These are phyloP conservation scores for Eueremaeus valkanovi DNA, from an alignment of 2,888 invertebrate genomes.

Conservation along the genomic window DNA sequence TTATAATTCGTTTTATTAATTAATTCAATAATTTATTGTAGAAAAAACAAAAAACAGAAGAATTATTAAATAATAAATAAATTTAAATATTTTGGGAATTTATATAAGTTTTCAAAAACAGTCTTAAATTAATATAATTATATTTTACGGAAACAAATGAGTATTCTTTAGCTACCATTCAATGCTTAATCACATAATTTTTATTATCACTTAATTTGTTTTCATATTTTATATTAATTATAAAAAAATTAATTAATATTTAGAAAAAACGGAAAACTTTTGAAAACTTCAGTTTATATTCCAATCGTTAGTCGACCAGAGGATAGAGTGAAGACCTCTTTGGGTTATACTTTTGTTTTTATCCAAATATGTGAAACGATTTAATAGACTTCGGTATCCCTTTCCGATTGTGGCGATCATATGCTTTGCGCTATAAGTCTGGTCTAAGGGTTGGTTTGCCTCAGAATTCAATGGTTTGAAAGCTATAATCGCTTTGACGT, in stretches of 20 bases:
- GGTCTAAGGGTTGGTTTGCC: not conserved
- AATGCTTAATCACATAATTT: not conserved
- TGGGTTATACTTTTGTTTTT: slow-evolving; percentile 40
- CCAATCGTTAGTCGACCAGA: slow-evolving; percentile 72
- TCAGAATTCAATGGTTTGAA: slow-evolving; percentile 28
- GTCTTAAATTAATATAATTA: not conserved
- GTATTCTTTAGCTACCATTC: not conserved
- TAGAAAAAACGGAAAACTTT: no score
- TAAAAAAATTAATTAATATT: not conserved
- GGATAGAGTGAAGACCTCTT: slow-evolving; percentile 62
- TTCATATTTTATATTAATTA: not conserved
- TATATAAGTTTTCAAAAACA: no score
- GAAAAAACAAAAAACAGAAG: no score
- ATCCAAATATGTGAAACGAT: slow-evolving; percentile 50
- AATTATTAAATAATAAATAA: no score
- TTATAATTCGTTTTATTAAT: no score
- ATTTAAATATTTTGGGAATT: no score
- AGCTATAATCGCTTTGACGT: slow-evolving; percentile 59
- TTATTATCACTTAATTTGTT: not conserved
- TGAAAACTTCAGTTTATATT: slow-evolving; percentile 4
- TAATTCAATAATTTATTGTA: no score
- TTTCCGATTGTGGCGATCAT: slow-evolving; percentile 70
- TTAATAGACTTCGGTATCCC: slow-evolving; percentile 71
- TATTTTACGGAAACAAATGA: not conserved
- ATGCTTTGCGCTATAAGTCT: slow-evolving; percentile 27